Percentiles rank a stretch among this genome's conserved stretches.
These are phyloP conservation scores for Dolichopus griseipennis DNA, from an alignment of 2,888 invertebrate genomes.

Conservation along the genomic window DNA sequence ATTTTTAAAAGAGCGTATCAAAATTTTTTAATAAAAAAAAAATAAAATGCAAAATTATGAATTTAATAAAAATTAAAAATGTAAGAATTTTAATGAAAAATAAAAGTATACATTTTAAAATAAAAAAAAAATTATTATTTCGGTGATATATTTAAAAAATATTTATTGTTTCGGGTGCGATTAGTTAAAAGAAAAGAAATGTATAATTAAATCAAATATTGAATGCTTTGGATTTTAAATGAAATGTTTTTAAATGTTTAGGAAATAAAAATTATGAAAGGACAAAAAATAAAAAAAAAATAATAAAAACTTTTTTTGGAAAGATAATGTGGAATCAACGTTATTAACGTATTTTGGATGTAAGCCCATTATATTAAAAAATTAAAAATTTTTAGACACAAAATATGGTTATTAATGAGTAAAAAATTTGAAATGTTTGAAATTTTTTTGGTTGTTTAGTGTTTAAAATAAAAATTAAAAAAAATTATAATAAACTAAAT, in stretches of 20 bases:
- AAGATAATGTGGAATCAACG: neutral
- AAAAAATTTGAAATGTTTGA: too few relatives aligned
- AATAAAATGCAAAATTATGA: neutral
- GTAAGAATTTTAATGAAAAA: neutral
- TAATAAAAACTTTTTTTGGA: neutral
- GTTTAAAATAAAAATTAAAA: too few relatives aligned
- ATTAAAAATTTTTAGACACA: too few relatives aligned
- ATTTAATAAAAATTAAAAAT: neutral
- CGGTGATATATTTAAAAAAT: neutral
- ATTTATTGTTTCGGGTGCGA: neutral
- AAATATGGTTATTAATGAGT: too few relatives aligned
- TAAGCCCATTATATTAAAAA: too few relatives aligned
- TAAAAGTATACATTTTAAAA: neutral
- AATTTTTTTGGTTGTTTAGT: too few relatives aligned
- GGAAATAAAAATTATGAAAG: neutral
- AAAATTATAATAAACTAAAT: too few relatives aligned
- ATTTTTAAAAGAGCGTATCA: neutral
- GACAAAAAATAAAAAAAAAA: neutral
- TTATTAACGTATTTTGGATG: neutral
- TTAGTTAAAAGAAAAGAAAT: neutral
- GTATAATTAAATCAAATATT: neutral
- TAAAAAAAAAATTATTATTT: neutral
- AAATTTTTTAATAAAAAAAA: neutral
- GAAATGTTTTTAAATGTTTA: conserved; percentile 4
- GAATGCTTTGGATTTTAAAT: conserved; percentile 3